phyloP scores from a whole-genome alignment of 2,888 invertebrate genomes.

The Limnephilus lunatus region DNA sequence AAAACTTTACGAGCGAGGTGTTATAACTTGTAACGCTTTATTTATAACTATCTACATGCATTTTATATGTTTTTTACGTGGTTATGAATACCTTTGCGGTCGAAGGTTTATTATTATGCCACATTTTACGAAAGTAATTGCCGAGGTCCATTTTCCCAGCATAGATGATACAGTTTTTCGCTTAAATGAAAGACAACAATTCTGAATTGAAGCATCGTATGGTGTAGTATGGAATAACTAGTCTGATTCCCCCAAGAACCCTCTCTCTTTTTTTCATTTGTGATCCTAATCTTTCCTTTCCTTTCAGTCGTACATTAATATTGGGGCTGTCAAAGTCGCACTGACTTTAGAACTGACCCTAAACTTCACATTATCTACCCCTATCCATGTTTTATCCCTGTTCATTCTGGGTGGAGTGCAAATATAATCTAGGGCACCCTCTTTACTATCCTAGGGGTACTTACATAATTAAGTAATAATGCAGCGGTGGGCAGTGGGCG shows the following conservation, averaged over 20 bases:
- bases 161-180: not conserved
- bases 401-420: not conserved
- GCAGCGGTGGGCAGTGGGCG: too few relatives aligned
- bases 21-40: not conserved
- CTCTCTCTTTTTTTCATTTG: not conserved
- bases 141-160: not conserved
- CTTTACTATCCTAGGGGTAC: not conserved
- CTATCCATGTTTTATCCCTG: not conserved
- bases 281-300: not conserved
- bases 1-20: slow-evolving; percentile 24
- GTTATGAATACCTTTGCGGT: not conserved
- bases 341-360: too few relatives aligned
- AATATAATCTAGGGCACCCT: not conserved
- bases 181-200: not conserved
- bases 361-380: too few relatives aligned
- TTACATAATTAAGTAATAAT: too few relatives aligned
- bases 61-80: not conserved
- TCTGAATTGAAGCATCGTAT: not conserved
- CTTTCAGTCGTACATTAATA: not conserved
- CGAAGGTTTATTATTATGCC: not conserved
- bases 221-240: not conserved
- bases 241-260: not conserved
- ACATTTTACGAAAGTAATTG: not conserved
- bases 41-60: not conserved
- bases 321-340: too few relatives aligned